These are phyloP conservation scores for Sparidentex hasta DNA, from an alignment of 2,797 vertebrate genomes.

Conservation along the genomic window DNA sequence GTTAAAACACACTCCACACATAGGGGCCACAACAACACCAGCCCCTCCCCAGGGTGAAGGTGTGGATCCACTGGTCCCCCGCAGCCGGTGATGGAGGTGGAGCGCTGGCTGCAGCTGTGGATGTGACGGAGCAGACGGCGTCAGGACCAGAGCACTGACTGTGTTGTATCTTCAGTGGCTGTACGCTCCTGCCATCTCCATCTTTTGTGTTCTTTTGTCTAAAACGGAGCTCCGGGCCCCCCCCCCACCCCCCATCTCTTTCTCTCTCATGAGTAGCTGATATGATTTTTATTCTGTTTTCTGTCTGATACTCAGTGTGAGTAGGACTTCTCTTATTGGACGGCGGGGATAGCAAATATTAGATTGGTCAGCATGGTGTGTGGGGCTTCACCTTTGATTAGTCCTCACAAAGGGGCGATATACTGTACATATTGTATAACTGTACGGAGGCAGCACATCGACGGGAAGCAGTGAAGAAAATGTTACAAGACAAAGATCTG, in stretches of 20 bases:
- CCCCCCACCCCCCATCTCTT: slow-evolving; percentile 37
- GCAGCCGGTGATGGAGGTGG: slow-evolving; percentile 26
- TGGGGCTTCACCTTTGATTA: slow-evolving; percentile 48
- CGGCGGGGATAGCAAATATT: slow-evolving; percentile 54
- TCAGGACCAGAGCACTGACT: slow-evolving; percentile 46
- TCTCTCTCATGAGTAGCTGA: slow-evolving; percentile 61
- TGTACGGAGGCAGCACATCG: slow-evolving; percentile 88
- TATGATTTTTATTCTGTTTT: slow-evolving; percentile 69
- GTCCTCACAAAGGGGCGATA: slow-evolving; percentile 83
- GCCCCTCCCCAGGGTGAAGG: slow-evolving; percentile 48
- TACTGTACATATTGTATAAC: slow-evolving; percentile 98
- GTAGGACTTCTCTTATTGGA: slow-evolving; percentile 85
- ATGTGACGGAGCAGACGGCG: slow-evolving; percentile 31
- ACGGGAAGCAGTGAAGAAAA: slow-evolving; percentile 40
- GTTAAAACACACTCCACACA: slow-evolving; percentile 59
- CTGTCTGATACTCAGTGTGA: slow-evolving; percentile 82
- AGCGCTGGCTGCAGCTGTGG: slow-evolving; percentile 43
- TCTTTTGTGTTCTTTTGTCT: slow-evolving; percentile 61
- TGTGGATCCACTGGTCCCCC: slow-evolving; percentile 34
- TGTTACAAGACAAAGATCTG: slow-evolving; percentile 37
- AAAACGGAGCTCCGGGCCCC: slow-evolving; percentile 49
- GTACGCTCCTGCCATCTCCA: slow-evolving; percentile 70
- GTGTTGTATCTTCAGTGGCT: slow-evolving; percentile 74
- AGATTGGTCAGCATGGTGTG: slow-evolving; percentile 57
- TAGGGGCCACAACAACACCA: slow-evolving; percentile 40